These are phyloP conservation scores for Nothura maculosa DNA, from an alignment of 2,797 vertebrate genomes.

Conservation along the genomic window DNA sequence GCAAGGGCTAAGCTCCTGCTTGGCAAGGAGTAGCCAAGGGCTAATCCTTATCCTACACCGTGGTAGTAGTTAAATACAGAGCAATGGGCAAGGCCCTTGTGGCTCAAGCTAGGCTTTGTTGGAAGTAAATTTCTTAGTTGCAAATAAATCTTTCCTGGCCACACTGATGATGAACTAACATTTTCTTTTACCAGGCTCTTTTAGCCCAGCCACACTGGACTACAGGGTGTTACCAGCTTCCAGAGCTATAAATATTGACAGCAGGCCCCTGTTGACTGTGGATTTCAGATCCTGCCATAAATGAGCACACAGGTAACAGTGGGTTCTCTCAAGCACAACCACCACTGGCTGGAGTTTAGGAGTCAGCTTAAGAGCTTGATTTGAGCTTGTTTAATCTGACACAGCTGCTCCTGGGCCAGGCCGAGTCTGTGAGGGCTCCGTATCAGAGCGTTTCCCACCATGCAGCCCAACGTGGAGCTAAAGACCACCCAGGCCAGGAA, in stretches of 20 bases:
- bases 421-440: rapidly evolving
- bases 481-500: neutral
- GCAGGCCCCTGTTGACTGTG: neutral
- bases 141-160: neutral
- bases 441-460: neutral
- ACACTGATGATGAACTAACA: neutral
- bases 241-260: conserved; percentile 19
- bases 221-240: neutral
- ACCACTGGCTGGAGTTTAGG: neutral
- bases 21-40: too few species aligned
- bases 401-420: neutral
- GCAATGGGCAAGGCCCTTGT: neutral
- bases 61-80: neutral
- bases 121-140: too few species aligned
- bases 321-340: neutral
- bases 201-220: neutral
- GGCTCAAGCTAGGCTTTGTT: neutral
- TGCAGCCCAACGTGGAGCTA: neutral
- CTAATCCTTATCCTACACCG: too few species aligned
- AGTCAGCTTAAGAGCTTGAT: neutral
- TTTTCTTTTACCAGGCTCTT: neutral
- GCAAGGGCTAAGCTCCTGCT: too few species aligned
- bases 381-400: neutral
- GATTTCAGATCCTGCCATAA: neutral
- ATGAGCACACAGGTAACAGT: conserved; percentile 5